A percentile compares a stretch with the other conserved stretches of the same genome.
Evolutionary conservation across 2,113 vertebrate genomes (phyloP).

Genomic region (Engraulis encrasicolus): DNA sequence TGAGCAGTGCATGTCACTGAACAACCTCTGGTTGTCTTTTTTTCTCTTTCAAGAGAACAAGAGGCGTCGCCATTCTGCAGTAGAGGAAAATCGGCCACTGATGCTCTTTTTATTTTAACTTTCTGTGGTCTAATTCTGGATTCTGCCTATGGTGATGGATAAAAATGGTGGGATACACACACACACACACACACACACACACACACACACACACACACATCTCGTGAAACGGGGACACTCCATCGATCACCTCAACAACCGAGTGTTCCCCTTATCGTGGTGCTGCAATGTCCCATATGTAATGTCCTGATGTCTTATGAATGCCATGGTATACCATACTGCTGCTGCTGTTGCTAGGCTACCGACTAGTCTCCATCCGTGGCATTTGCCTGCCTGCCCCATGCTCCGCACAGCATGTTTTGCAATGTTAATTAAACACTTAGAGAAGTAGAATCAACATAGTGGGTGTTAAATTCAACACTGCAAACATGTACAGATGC

Average conservation of each 20-base stretch:
- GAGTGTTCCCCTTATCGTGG: conserved; percentile 30
- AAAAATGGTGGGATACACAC: too few species aligned
- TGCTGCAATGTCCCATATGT: conserved; percentile 52
- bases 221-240: not conserved
- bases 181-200: too few species aligned
- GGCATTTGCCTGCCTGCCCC: conserved; percentile 28
- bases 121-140: not conserved
- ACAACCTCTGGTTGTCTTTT: not conserved
- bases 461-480: too few species aligned
- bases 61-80: not conserved
- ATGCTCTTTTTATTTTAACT: too few species aligned
- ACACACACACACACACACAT: not conserved
- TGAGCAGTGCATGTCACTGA: not conserved
- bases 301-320: conserved; percentile 30
- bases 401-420: not conserved
- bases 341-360: conserved; percentile 68
- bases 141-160: too few species aligned
- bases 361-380: conserved; percentile 52
- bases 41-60: not conserved
- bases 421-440: too few species aligned
- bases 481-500: too few species aligned
- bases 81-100: not conserved
- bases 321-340: conserved; percentile 53
- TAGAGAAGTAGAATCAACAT: too few species aligned
- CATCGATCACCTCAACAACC: not conserved